Percentiles rank a stretch among this genome's conserved stretches.
Evolutionary conservation across 2,113 vertebrate genomes (phyloP).

Genomic region (Heterocephalus glaber): DNA sequence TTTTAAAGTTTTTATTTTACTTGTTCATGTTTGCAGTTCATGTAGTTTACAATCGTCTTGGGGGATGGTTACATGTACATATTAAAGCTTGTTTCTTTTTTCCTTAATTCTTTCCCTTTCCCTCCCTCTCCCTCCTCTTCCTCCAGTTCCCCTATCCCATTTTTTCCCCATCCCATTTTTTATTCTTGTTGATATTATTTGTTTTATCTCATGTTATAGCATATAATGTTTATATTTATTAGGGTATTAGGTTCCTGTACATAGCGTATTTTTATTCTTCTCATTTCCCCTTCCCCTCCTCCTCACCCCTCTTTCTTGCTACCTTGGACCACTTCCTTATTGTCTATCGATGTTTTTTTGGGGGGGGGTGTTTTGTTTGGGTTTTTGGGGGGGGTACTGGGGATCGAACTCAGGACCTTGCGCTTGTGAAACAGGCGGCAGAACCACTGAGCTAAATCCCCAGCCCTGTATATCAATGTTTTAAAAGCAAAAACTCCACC

Average conservation of each 20-base stretch:
- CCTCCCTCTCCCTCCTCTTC: not conserved
- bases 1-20: not conserved
- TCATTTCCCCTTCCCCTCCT: not conserved
- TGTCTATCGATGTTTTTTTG: not conserved
- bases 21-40: not conserved
- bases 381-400: too few species aligned
- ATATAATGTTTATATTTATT: not conserved
- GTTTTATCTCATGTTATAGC: not conserved
- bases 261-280: not conserved
- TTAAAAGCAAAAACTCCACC: constrained; percentile 5
- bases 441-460: too few species aligned
- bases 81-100: not conserved
- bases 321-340: not conserved
- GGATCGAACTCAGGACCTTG: too few species aligned
- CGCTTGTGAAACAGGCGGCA: too few species aligned
- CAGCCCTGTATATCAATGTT: too few species aligned
- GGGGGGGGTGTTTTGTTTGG: too few species aligned
- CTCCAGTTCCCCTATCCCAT: not conserved
- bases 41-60: not conserved
- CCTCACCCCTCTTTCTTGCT: not conserved
- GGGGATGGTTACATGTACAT: not conserved
- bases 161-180: not conserved
- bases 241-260: not conserved
- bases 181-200: not conserved
- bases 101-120: not conserved